phyloP scores from a whole-genome alignment of 2,888 invertebrate species.

The Yponomeuta malinellus region DNA sequence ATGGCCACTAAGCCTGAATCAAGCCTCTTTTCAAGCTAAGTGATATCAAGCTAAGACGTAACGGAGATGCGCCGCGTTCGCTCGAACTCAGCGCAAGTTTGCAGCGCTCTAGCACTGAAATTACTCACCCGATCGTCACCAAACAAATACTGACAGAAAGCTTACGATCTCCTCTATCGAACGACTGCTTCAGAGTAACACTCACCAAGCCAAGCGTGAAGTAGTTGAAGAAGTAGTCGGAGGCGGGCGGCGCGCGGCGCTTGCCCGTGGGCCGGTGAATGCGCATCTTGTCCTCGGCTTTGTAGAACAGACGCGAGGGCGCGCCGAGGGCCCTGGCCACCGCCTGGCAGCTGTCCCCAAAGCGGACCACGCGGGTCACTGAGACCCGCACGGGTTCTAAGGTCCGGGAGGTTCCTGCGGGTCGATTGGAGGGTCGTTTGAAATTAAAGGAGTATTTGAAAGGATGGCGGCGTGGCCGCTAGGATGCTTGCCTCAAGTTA shows the following conservation, averaged over 20 bases:
- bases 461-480: too few relatives aligned
- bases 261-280: conserved; percentile 94
- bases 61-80: too few relatives aligned
- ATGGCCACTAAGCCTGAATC: too few relatives aligned
- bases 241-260: conserved; percentile 85
- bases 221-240: conserved; percentile 99
- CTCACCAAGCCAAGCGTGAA: conserved; percentile 95
- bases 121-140: too few relatives aligned
- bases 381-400: conserved; percentile 77
- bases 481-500: too few relatives aligned
- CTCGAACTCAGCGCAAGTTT: too few relatives aligned
- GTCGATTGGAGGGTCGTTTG: background rate
- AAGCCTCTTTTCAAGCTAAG: too few relatives aligned
- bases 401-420: conserved; percentile 75
- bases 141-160: too few relatives aligned
- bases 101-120: too few relatives aligned
- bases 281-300: conserved; percentile 99
- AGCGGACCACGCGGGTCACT: conserved; percentile 82
- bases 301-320: conserved; percentile 95
- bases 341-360: conserved; percentile 92
- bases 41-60: too few relatives aligned
- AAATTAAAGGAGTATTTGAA: background rate
- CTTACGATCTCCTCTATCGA: too few relatives aligned
- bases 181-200: background rate
- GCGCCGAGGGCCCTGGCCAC: conserved; percentile 93